phyloP scores from a whole-genome alignment of 1,140 invertebrate species.

The Acyrthosiphon pisum region DNA sequence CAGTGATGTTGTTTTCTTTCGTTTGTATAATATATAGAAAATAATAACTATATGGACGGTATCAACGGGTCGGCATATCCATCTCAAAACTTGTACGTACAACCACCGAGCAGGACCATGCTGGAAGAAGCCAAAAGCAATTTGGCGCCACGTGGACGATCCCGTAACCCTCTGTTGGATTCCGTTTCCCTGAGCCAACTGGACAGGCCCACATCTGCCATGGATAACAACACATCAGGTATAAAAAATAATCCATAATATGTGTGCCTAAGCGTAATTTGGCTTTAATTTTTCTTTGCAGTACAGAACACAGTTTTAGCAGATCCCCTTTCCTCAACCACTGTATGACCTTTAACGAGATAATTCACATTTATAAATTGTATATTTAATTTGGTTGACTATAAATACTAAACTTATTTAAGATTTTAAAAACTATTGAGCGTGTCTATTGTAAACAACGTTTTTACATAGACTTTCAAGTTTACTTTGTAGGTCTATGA shows the following conservation, averaged over 20 bases:
- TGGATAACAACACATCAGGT: conserved; percentile 40
- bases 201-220: conserved; percentile 65
- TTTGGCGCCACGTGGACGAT: conserved; percentile 72
- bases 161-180: conserved; percentile 73
- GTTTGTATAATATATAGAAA: conserved; percentile 59
- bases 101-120: conserved; percentile 76
- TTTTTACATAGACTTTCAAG: neutral
- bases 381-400: neutral
- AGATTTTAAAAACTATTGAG: neutral
- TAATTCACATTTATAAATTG: neutral
- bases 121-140: conserved; percentile 74
- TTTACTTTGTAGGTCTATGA: neutral
- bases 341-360: neutral
- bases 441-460: neutral
- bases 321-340: neutral
- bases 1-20: neutral
- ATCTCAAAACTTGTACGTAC: conserved; percentile 90
- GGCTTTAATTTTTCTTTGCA: neutral
- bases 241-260: neutral
- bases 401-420: neutral
- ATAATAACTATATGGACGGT: conserved; percentile 62
- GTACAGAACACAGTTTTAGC: neutral
- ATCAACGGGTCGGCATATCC: conserved; percentile 68
- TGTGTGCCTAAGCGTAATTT: neutral
- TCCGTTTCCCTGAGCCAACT: conserved; percentile 72